These are phyloP conservation scores for Fukomys damarensis DNA, from an alignment of 2,113 vertebrate species.

Conservation along the genomic window DNA sequence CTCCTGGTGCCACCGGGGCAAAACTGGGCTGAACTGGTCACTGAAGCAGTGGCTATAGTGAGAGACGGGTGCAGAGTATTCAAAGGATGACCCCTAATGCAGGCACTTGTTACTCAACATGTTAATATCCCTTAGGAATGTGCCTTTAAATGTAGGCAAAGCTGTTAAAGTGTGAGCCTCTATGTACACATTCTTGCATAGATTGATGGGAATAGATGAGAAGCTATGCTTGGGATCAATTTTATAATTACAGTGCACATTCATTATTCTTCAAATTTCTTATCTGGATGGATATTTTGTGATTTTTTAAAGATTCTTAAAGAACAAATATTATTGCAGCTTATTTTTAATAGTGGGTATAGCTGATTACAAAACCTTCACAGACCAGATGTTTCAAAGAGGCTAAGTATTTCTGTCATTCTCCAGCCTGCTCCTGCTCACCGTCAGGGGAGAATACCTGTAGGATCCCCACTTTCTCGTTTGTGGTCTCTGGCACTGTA, in stretches of 20 bases:
- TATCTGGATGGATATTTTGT: background rate
- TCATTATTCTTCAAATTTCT: background rate
- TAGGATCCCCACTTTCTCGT: background rate
- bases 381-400: background rate
- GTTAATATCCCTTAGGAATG: background rate
- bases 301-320: background rate
- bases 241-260: background rate
- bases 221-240: background rate
- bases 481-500: background rate
- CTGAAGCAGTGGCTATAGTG: background rate
- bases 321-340: background rate
- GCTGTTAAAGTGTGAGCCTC: background rate
- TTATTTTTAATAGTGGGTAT: background rate
- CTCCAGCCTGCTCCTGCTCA: background rate
- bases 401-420: background rate
- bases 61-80: background rate
- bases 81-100: background rate
- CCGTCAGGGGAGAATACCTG: background rate
- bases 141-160: background rate
- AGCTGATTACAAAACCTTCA: background rate
- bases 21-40: background rate
- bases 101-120: background rate
- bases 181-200: background rate
- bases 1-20: too few relatives aligned
- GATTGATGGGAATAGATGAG: background rate